Percentiles rank a stretch among this genome's conserved stretches.
These are phyloP conservation scores for Gymnorhina tibicen DNA, from an alignment of 2,113 vertebrate genomes.

Conservation along the genomic window DNA sequence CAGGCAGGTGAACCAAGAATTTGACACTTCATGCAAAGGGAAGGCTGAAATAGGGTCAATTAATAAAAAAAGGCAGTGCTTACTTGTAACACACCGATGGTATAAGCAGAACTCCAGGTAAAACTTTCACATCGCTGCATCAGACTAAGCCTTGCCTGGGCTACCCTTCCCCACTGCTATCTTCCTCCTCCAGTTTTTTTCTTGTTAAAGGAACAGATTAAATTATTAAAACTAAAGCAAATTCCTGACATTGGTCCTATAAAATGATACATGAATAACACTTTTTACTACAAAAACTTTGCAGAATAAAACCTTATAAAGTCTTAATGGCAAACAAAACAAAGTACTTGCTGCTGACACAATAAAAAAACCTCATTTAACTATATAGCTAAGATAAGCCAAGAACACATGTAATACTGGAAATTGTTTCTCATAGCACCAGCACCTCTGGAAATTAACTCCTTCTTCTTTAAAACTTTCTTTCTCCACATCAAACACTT, in stretches of 20 bases:
- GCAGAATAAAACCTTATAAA: not conserved
- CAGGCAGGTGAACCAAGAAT: not conserved
- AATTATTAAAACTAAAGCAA: not conserved
- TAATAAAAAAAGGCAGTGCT: not conserved
- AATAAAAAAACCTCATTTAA: not conserved
- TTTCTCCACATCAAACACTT: not conserved
- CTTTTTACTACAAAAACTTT: not conserved
- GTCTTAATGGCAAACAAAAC: not conserved
- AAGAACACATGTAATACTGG: not conserved
- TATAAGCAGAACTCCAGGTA: not conserved
- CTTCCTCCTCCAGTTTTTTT: not conserved
- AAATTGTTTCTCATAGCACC: not conserved
- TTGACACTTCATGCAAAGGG: not conserved
- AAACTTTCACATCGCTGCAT: not conserved
- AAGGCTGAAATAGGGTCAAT: not conserved
- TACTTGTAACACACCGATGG: rapidly evolving
- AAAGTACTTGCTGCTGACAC: not conserved
- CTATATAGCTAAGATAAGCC: not conserved
- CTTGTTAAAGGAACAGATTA: not conserved
- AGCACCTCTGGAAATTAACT: not conserved
- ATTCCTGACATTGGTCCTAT: not conserved
- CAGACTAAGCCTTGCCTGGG: not conserved
- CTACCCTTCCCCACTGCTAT: not conserved
- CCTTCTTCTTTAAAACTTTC: not conserved
- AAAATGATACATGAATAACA: not conserved